A percentile compares a stretch with the other conserved stretches of the same genome.
Evolutionary conservation across 2,113 vertebrate genomes (phyloP).

Genomic region (Pogona vitticeps): DNA sequence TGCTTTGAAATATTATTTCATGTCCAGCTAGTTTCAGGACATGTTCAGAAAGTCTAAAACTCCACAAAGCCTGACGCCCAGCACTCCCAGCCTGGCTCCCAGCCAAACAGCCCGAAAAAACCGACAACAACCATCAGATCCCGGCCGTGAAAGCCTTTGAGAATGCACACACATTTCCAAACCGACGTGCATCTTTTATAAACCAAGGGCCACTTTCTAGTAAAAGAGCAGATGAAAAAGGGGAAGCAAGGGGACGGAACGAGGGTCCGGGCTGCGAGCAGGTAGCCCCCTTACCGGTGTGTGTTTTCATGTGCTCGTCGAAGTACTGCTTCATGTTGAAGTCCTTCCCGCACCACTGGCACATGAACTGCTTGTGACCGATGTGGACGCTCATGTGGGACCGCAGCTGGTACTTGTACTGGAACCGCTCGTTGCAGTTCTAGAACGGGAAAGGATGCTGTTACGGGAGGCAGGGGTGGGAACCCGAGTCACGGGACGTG

Average conservation of each 20-base stretch:
- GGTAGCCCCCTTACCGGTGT: constrained; percentile 72
- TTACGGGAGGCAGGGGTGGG: no score
- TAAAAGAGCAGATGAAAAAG: not conserved
- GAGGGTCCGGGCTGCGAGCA: rapidly evolving
- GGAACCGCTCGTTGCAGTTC: constrained; percentile 94
- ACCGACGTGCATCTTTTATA: not conserved
- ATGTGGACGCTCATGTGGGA: constrained; percentile 87
- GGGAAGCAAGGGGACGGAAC: not conserved
- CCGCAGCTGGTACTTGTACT: constrained; percentile 86
- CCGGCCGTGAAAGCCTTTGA: no score
- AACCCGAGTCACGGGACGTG: no score
- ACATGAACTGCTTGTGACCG: constrained; percentile 87
- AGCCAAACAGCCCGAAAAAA: no score
- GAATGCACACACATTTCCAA: no score
- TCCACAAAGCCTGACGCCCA: no score
- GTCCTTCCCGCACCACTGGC: constrained; percentile 86
- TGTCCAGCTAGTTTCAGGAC: no score
- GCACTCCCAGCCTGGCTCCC: no score
- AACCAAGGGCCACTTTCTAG: not conserved
- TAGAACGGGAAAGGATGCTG: constrained; percentile 37
- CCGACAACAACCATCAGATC: no score
- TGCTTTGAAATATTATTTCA: no score
- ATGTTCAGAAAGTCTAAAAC: no score
- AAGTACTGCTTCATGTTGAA: constrained; percentile 89
- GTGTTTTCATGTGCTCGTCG: constrained; percentile 84